A percentile compares a stretch with the other conserved stretches of the same genome.
Evolutionary conservation across 2,888 invertebrate genomes (phyloP).

Genomic region (Dryomyza anilis): DNA sequence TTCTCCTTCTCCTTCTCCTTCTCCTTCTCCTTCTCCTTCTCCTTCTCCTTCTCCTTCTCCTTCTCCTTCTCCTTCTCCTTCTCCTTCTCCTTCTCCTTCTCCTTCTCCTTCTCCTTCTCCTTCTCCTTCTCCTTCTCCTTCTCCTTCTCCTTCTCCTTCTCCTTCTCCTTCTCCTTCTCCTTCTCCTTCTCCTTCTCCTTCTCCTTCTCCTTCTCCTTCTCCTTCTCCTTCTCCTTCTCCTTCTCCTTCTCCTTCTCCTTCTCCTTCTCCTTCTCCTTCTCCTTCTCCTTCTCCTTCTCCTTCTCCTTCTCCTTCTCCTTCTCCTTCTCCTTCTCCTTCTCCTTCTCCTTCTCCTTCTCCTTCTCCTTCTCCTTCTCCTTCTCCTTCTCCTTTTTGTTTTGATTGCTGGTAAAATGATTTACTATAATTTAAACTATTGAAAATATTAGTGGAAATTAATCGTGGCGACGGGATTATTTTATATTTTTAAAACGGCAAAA

Average conservation of each 20-base stretch:
- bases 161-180: background rate
- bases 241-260: background rate
- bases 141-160: background rate
- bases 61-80: constrained; percentile 3
- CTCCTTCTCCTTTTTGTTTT: too few species aligned
- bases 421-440: too few species aligned
- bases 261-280: background rate
- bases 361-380: constrained; percentile 1
- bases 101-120: background rate
- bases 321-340: constrained; percentile 5
- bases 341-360: background rate
- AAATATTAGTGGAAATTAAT: background rate
- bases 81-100: constrained; percentile 2
- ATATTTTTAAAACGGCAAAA: background rate
- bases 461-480: background rate
- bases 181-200: constrained; percentile 1
- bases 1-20: constrained; percentile 1
- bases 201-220: constrained; percentile 1
- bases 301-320: constrained; percentile 1
- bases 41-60: background rate
- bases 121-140: background rate
- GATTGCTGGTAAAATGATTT: too few species aligned
- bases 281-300: background rate
- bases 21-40: background rate
- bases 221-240: background rate